Base-by-base conservation (phyloP, 1,140 invertebrate species). In the Cepaea nemoralis region DNA sequence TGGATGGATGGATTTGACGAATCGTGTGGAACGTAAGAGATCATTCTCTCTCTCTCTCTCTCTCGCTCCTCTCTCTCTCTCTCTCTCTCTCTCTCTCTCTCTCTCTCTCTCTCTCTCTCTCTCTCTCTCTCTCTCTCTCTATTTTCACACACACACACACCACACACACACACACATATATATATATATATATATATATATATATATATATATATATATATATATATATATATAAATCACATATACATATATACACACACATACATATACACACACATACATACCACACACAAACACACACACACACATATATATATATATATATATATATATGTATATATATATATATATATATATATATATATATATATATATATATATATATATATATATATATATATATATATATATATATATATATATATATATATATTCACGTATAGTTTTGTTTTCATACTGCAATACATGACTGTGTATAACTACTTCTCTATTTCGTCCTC, bases 271-370 rank as follows among this genome's bases (percentile, higher is more conserved):
- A 39, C 35, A 70, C 39, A 39, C 35, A 70, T 70, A 39, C 35
- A 70, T 70, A 39, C 35, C 39, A 39, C 35, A 70, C 39, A 39
- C 35, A 70, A 35, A 39, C 35, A 70, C 39, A 39, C 35, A 70
- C 39, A 39, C 35, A 70, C 39, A 10, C 35, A 70, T 70, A 39
- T 70, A 33, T 70, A 39, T 35, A 70, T 70, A 39, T 70, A 70
- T 70, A 39, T 70, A 33, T 75, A 48, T 31, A 75, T 75, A n/a
- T 75, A 75, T 75, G 69, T 35, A 70, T 70, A 48, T 45, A 45
- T 10, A 16, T 45, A 45, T 45, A 45, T 10, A 37, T 12, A 37
- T 70, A 8, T 33, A 70, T 12, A 8, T 39, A 70, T 74, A 48
- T 74, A 50, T 42, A 48, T 5, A 42, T 42, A 27, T 19, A 42